Evolutionary conservation across 1,140 invertebrate genomes (phyloP), one percentile per base, ranked within the genome.

Genomic region (Drosophila parabipectinata): DNA sequence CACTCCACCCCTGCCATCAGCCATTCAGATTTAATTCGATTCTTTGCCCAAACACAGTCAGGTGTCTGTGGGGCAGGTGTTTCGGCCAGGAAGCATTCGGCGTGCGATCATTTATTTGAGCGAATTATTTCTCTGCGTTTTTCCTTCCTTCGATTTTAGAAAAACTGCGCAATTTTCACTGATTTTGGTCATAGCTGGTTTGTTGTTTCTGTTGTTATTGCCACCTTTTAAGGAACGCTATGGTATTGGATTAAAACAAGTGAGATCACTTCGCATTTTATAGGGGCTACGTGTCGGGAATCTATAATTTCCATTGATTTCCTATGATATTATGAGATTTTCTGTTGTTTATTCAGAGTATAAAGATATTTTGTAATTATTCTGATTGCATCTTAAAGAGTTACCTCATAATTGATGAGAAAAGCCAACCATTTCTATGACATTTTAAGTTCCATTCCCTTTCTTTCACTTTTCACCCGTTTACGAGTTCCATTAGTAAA

Each of bases 121-220:
- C 37, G 59, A 68, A 68, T 67, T 82, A 72, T 59, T 24, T 30
- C 47, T 47, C 24, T 5, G 56, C 44, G 4, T 34, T 34, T 63
- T 63, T 52, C 18, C 53, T 63, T n/a, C 32, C 53, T 63, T n/a
- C 44, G 14, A 45, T 63, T 59, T 9, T 39, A 66, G 57, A 67
- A 60, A 64, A 66, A 87, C 74, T 87, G 82, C 74, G 81, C 82
- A 75, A 80, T 75, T 88, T 85, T 78, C 79, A 64, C 56, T 60
- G 55, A 37, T 71, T 85, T 87, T 85, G 82, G 82, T 68, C 67
- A 72, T 24, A 88, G 69, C 83, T 45, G 61, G 71, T 71, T 79
- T 51, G 39, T 60, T 30, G 51, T 32, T 72, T 51, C 1, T 55
- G 12, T 78, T 51, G 45, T 60, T 30, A 45, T 28, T 72, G 51